Conservation (phyloP, 2,797 vertebrate species). For the Dromococcyx pavoninus region DNA sequence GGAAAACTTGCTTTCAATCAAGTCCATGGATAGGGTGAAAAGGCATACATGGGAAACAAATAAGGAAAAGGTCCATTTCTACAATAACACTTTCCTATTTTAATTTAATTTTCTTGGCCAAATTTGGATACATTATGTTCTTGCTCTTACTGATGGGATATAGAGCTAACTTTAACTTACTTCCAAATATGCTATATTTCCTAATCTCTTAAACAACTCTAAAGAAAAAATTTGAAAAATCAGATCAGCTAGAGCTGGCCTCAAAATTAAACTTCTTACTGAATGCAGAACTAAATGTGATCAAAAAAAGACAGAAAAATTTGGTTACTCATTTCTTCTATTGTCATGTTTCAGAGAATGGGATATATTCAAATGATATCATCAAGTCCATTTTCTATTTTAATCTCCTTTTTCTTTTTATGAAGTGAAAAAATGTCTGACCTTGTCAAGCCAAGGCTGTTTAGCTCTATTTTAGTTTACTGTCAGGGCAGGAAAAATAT, state of each 20-base stretch:
- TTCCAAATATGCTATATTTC: background rate
- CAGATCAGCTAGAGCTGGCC: background rate
- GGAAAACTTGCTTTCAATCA: background rate
- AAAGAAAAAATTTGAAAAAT: background rate
- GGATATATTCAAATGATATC: background rate
- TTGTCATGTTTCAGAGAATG: background rate
- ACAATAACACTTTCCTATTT: background rate
- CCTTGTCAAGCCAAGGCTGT: conserved; percentile 26
- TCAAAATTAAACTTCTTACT: background rate
- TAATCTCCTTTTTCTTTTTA: background rate
- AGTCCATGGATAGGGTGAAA: background rate
- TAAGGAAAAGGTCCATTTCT: background rate
- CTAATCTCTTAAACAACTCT: background rate
- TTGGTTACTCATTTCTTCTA: background rate
- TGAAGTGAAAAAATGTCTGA: conserved; percentile 13
- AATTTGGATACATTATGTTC: background rate
- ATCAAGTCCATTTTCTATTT: background rate
- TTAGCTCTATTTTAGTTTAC: conserved; percentile 20
- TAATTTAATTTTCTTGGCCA: background rate
- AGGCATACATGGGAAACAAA: background rate
- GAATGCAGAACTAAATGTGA: background rate
- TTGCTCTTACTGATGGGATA: background rate
- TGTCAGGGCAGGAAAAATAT: background rate
- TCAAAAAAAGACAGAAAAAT: background rate
- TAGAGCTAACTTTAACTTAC: background rate